Evolutionary conservation across 1,140 invertebrate species (phyloP).

Genomic region (Bombus breviceps): DNA sequence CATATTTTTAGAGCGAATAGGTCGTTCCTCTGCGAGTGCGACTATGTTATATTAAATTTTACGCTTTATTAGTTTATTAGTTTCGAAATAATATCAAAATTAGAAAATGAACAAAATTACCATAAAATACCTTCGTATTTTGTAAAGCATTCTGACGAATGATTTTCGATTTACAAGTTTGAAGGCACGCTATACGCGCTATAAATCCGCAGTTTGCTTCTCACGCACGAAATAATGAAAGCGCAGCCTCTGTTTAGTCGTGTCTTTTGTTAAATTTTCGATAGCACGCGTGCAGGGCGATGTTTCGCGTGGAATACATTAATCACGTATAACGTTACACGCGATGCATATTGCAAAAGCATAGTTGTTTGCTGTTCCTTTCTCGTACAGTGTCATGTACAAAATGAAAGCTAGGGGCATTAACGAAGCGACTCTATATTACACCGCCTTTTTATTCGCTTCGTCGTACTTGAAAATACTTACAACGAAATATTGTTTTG

Average conservation of each 20-base stretch:
- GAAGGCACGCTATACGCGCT: neutral
- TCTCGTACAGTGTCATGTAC: neutral
- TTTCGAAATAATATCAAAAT: too few species aligned
- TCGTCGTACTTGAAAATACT: neutral
- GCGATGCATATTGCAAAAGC: slow-evolving; percentile 1
- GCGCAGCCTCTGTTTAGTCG: neutral
- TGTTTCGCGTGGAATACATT: slow-evolving; percentile 19
- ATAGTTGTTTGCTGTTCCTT: neutral
- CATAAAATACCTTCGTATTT: too few species aligned
- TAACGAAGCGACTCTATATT: neutral
- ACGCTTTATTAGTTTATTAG: too few species aligned
- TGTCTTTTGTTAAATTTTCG: slow-evolving; percentile 19
- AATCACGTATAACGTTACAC: neutral
- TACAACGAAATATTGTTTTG: slow-evolving; percentile 15
- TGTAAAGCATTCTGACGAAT: neutral
- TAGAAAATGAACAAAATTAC: too few species aligned
- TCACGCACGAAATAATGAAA: neutral
- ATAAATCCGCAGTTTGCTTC: neutral
- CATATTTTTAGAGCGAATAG: too few species aligned
- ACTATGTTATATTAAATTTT: too few species aligned
- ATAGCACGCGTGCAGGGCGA: neutral
- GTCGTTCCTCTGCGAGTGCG: too few species aligned
- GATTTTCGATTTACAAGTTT: neutral
- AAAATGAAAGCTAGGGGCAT: neutral
- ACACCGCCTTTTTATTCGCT: neutral